Base-by-base conservation (phyloP, 2,888 invertebrate genomes). In the Apoda limacodes region DNA sequence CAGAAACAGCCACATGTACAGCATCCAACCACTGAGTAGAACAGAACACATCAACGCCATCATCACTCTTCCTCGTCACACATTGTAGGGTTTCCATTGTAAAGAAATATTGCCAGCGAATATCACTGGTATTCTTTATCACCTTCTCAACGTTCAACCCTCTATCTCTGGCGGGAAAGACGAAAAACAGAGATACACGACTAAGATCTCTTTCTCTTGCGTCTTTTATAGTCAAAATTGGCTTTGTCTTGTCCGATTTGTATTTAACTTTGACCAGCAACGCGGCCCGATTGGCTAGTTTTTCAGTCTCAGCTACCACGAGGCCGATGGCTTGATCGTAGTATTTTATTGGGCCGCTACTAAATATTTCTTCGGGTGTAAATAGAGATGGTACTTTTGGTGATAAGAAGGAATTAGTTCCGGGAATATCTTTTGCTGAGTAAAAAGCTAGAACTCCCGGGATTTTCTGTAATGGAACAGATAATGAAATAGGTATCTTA, bases 251-350 rank as follows among this genome's bases (percentile, higher is more conserved):
- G 6, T 76, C 57, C 5, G 70, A 62, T 13, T 60, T 64, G 39
- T 87, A 88, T 17, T 65, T 70, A 1, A 88, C 68, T 51, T 82
- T 72, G 0, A 89, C 86, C 24, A 83, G 58, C 12, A 78, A 61
- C 2, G 84, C 84, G 0, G 87, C 88, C 43, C 72, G 60, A 23
- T 82, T 71, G 0, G 88, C 88, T 3, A 83, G 42, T 13, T 62
- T 61, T 28, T 83, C 76, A 3, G 75, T 78, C 40, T 78, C 82
- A 13, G 89, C 90, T 0, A 87, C 83, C 10, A 91, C 82, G 1
- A 90, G 59, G 1, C 89, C 91, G 9, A 90, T 60, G 1, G 88
- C 82, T 55, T 90, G 90, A 14, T 88, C 85, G 34, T 85, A 86
- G 53, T 83, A 88, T 27, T 72, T 58, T 0, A 90, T 75, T 13